Conservation (phyloP, 2,113 vertebrate species). For the Lichenostomus cassidix region DNA sequence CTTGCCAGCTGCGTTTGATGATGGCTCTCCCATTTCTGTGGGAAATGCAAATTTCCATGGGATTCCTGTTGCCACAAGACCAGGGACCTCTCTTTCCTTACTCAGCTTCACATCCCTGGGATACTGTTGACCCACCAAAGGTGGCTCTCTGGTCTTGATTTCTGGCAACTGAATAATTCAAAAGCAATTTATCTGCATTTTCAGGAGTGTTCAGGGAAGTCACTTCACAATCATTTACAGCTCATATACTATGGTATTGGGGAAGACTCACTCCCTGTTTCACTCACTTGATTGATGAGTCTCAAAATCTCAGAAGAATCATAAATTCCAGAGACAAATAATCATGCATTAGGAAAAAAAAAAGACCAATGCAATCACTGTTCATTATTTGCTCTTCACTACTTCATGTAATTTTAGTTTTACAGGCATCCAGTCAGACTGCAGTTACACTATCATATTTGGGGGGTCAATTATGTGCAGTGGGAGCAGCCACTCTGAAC, state of each 20-base stretch:
- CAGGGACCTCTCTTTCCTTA: not conserved
- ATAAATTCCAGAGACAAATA: conserved; percentile 29
- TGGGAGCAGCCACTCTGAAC: not conserved
- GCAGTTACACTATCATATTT: not conserved
- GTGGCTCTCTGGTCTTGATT: not conserved
- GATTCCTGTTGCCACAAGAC: not conserved
- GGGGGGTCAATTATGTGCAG: not conserved
- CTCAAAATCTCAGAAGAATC: conserved; percentile 35
- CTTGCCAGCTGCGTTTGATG: not conserved
- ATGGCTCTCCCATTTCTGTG: not conserved
- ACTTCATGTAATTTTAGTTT: not conserved
- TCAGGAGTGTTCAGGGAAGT: not conserved
- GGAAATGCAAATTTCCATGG: not conserved
- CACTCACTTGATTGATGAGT: not conserved
- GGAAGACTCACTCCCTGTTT: not conserved
- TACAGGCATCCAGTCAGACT: not conserved
- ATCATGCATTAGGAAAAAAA: not conserved
- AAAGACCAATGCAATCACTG: not conserved
- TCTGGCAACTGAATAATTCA: not conserved
- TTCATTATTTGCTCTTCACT: not conserved
- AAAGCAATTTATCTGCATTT: conserved; percentile 34
- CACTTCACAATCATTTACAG: not conserved
- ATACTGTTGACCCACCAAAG: not conserved
- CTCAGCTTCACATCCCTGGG: not conserved
- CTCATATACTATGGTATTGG: not conserved